phyloP scores from a whole-genome alignment of 2,797 vertebrate genomes.

The Sebastes iracundus region DNA sequence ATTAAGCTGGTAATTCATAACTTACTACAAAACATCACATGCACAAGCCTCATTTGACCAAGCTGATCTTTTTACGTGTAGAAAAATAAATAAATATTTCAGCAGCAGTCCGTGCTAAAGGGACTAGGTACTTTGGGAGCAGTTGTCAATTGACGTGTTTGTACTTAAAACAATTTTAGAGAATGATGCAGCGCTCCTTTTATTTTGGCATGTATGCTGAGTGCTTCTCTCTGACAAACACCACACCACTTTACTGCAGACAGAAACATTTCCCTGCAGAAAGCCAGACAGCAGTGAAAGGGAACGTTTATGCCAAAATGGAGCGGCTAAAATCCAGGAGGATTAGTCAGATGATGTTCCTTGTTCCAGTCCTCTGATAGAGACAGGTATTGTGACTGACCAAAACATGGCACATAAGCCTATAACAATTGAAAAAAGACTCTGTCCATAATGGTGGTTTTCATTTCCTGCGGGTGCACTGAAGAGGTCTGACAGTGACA shows the following conservation, averaged over 20 bases:
- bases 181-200: slow-evolving; percentile 12
- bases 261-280: background rate
- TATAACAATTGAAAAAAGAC: slow-evolving; percentile 4
- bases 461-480: slow-evolving; percentile 26
- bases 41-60: background rate
- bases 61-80: background rate
- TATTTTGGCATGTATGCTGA: slow-evolving; percentile 6
- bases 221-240: slow-evolving; percentile 37
- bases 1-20: background rate
- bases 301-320: background rate
- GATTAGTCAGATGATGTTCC: background rate
- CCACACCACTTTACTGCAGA: background rate
- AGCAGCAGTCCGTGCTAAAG: background rate
- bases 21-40: background rate
- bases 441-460: background rate
- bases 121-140: background rate
- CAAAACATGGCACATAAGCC: background rate
- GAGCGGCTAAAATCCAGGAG: background rate
- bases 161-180: slow-evolving; percentile 35
- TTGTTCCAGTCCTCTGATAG: slow-evolving; percentile 4
- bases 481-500: slow-evolving; percentile 51
- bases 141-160: background rate
- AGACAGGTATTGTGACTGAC: background rate
- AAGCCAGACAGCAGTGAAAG: background rate
- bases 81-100: background rate